These are phyloP conservation scores for Trinectes maculatus DNA, from an alignment of 2,113 vertebrate genomes.

Conservation along the genomic window DNA sequence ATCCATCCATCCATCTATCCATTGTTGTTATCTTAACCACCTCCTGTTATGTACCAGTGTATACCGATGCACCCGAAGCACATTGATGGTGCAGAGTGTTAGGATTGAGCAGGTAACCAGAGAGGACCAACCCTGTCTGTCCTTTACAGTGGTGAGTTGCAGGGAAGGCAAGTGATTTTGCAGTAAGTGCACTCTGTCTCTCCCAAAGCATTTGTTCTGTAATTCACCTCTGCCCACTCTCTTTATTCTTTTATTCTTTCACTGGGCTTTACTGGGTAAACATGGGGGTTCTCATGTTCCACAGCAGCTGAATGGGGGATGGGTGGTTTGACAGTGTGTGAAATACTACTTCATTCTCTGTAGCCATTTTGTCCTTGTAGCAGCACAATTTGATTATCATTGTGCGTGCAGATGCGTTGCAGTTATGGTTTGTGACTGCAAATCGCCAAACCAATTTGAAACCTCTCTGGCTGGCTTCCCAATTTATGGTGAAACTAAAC, in stretches of 20 bases:
- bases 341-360: slow-evolving; percentile 35
- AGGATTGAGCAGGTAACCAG: slow-evolving; percentile 27
- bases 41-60: slow-evolving; percentile 1
- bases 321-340: neutral
- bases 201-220: slow-evolving; percentile 19
- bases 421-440: slow-evolving; percentile 6
- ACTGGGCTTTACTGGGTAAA: slow-evolving; percentile 9
- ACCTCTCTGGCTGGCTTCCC: neutral
- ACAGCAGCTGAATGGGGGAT: slow-evolving; percentile 42
- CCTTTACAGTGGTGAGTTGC: neutral
- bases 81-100: neutral
- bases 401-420: slow-evolving; percentile 30
- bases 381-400: slow-evolving; percentile 31
- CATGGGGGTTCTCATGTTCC: slow-evolving; percentile 43
- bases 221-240: neutral
- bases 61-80: no score
- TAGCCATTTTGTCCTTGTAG: slow-evolving; percentile 42
- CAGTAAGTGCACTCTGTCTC: slow-evolving; percentile 31
- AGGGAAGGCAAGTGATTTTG: slow-evolving; percentile 49
- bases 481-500: slow-evolving; percentile 15
- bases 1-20: no score
- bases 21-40: no score
- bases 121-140: neutral
- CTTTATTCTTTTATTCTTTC: slow-evolving; percentile 15
- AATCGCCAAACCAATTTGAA: neutral